Conservation (phyloP, 92 coral and sea anemone genomes). For the Muricea muricata region DNA sequence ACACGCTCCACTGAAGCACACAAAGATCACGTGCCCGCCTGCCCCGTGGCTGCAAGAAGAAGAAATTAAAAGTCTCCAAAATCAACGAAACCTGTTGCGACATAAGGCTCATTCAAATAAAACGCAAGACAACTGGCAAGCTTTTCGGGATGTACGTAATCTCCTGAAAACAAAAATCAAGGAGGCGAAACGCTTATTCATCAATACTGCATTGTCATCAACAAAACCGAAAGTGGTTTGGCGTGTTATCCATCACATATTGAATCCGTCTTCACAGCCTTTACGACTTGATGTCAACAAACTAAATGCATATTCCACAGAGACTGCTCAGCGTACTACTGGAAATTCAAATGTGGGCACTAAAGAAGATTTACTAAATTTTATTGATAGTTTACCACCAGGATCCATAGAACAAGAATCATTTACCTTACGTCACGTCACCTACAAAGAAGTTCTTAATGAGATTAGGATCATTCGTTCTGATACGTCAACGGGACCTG, state of each 20-base stretch:
- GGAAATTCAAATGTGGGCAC: neutral
- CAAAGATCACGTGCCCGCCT: constrained; percentile 48
- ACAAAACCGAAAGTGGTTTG: constrained; percentile 33
- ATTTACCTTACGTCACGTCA: neutral
- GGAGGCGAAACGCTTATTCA: constrained; percentile 24
- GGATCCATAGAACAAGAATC: neutral
- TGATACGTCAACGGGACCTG: neutral
- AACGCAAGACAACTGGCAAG: neutral
- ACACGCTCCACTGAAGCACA: constrained; percentile 40
- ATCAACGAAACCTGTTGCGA: constrained; percentile 27
- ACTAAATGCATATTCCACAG: neutral
- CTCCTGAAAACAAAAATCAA: constrained; percentile 32
- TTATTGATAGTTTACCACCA: neutral
- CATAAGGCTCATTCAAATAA: constrained; percentile 4
- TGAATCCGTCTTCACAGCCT: constrained; percentile 36
- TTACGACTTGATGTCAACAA: constrained; percentile 33
- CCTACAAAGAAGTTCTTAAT: neutral
- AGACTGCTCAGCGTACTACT: neutral
- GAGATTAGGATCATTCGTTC: neutral
- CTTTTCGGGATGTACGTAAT: constrained; percentile 37
- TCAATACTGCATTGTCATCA: neutral
- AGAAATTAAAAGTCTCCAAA: constrained; percentile 38
- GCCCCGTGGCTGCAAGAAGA: constrained; percentile 47
- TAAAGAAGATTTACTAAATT: neutral
- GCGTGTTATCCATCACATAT: constrained; percentile 36